Evolutionary conservation across 1,140 invertebrate genomes (phyloP).

Genomic region (Chironomus striatipennis): DNA sequence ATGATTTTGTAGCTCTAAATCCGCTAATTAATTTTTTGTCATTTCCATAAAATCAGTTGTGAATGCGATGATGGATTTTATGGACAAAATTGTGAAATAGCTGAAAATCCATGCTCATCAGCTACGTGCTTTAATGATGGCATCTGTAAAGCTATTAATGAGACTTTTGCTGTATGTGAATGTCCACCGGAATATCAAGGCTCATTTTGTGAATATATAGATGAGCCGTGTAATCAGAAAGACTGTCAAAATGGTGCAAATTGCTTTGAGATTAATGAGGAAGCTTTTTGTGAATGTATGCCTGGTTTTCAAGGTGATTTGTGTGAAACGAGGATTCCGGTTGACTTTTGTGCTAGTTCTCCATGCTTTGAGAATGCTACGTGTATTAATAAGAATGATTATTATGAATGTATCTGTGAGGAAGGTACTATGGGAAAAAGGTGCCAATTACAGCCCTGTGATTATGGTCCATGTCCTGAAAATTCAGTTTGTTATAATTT

Average conservation of each 20-base stretch:
- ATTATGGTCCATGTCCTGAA: constrained; percentile 44
- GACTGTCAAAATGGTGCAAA: constrained; percentile 43
- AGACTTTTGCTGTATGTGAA: constrained; percentile 32
- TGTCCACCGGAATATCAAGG: constrained; percentile 42
- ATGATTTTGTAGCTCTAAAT: too few species aligned
- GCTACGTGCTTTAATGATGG: constrained; percentile 48
- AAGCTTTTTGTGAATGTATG: constrained; percentile 47
- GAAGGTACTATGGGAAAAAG: constrained; percentile 46
- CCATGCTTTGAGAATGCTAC: constrained; percentile 47
- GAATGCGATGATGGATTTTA: constrained; percentile 38
- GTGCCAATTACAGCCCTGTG: constrained; percentile 49
- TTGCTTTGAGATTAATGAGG: constrained; percentile 41
- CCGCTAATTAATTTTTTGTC: too few species aligned
- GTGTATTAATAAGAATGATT: constrained; percentile 42
- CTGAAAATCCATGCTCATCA: constrained; percentile 46
- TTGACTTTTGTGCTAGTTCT: constrained; percentile 40
- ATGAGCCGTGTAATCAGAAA: constrained; percentile 44
- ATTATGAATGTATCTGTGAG: constrained; percentile 51
- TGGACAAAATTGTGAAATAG: constrained; percentile 42
- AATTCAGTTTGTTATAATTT: constrained; percentile 47
- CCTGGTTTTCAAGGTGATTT: constrained; percentile 41
- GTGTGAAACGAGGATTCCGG: constrained; percentile 39
- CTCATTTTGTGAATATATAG: constrained; percentile 36
- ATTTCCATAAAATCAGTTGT: constrained; percentile 32
- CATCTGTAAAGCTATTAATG: constrained; percentile 38